phyloP scores from a whole-genome alignment of 2,797 vertebrate species.

The Decapterus maruadsi region DNA sequence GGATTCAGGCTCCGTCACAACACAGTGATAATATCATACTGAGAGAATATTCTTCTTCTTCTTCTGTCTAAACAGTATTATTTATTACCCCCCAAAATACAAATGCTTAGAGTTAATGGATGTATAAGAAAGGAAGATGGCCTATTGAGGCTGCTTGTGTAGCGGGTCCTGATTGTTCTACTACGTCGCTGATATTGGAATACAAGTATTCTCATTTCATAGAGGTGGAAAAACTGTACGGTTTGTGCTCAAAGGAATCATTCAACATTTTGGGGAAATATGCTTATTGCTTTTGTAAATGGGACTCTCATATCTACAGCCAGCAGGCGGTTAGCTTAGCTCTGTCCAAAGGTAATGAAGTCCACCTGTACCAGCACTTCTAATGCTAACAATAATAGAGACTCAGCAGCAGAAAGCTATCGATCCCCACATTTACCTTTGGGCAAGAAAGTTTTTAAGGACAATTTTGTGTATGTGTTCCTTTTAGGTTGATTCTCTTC shows the following conservation, averaged over 20 bases:
- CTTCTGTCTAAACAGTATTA: no score
- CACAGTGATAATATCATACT: not conserved
- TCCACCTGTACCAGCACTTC: conserved; percentile 3
- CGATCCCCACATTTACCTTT: not conserved
- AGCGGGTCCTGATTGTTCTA: no score
- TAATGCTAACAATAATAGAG: not conserved
- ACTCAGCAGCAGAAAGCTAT: not conserved
- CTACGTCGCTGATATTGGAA: not conserved
- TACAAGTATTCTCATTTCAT: not conserved
- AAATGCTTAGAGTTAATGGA: not conserved
- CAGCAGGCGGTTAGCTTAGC: conserved; percentile 10
- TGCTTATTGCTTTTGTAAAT: not conserved
- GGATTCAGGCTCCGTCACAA: not conserved
- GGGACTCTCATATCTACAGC: not conserved
- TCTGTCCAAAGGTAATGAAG: not conserved
- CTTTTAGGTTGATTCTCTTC: not conserved
- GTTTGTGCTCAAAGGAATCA: not conserved
- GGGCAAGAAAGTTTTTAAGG: not conserved
- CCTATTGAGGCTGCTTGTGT: not conserved
- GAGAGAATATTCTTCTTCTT: not conserved
- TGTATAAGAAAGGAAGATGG: not conserved
- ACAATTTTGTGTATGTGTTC: not conserved
- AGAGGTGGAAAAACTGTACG: not conserved
- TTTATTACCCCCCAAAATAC: no score
- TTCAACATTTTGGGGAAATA: conserved; percentile 7